Evolutionary conservation across 2,113 vertebrate genomes (phyloP), one percentile per base, ranked within the genome.

Genomic region (Embiotoca jacksoni): DNA sequence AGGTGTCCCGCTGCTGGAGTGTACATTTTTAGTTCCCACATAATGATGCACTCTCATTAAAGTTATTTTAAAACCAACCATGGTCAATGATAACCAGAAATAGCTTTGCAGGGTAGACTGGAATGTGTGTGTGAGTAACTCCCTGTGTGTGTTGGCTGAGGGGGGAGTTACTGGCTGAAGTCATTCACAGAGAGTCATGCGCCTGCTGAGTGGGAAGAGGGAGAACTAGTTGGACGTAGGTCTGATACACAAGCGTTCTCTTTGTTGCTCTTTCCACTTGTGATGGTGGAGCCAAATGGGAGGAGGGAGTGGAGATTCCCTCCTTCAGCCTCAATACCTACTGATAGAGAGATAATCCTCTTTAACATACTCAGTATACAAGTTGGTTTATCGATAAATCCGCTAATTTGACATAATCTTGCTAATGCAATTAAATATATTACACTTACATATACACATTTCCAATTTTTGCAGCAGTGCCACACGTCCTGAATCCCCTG

Each of bases 201-300:
- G 82, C 75, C 47, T 73, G 67, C 58, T 46, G 73, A 79, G 66
- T 73, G 55, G 70, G 53, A 72, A 77, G 69, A 72, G 74, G 56
- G 58, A 70, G 69, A 81, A 75, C 10, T 68, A 67, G 75, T 57
- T 84, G 73, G 88, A 75, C 65, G 82, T 47, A 58, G 62, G 57
- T 58, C 72, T 88, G 81, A n/a, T 33, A 74, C 70, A 92, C 84
- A 91, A 90, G 73, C 64, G 71, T 84, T 64, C 16, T 76, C 84
- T 91, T 88, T 92, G 85, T 93, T 90, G 75, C 44, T 59, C n/a
- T 58, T 63, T 74, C 55, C 64, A 64, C 73, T 80, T 60, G 30
- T 69, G 76, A 69, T 56, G 54, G 69, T 46, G 52, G 49, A 71
- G 65, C 35, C 47, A 62, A 74, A 80, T 33, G 16, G 46, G 52